These are phyloP conservation scores for Sardina pilchardus DNA, from an alignment of 2,113 vertebrate species.

Conservation along the genomic window DNA sequence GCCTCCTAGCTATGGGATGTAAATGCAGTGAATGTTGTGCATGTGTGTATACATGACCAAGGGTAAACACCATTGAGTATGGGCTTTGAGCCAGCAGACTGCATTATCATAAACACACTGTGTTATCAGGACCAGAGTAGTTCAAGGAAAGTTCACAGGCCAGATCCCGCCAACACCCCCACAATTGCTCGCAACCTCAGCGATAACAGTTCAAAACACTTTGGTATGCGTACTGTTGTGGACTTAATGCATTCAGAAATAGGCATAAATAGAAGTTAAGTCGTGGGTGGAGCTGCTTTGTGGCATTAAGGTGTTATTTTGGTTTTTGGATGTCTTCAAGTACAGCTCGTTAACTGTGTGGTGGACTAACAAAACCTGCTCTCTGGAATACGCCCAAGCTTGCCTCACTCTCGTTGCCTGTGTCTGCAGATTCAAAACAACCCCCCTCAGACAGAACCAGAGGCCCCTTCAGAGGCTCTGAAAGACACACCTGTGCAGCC, in stretches of 20 bases:
- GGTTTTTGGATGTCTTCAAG: not conserved
- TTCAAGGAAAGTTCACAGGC: not conserved
- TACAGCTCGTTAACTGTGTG: not conserved
- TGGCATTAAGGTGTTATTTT: not conserved
- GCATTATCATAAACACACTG: slow-evolving; percentile 1
- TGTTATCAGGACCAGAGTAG: not conserved
- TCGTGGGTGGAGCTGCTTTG: not conserved
- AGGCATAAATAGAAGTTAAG: too few relatives aligned
- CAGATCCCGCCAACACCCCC: not conserved
- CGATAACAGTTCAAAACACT: not conserved
- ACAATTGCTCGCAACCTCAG: not conserved
- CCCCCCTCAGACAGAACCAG: not conserved
- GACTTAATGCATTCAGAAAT: not conserved
- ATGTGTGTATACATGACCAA: not conserved
- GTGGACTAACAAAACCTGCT: not conserved
- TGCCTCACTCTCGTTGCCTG: not conserved
- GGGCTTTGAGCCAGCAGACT: not conserved
- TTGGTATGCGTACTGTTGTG: not conserved
- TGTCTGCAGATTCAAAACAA: not conserved
- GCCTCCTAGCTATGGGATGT: not conserved
- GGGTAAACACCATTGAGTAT: not conserved
- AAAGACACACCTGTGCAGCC: not conserved
- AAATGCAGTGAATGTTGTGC: not conserved
- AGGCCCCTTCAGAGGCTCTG: not conserved
- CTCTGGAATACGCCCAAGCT: slow-evolving; percentile 2